Evolutionary conservation across 2,888 invertebrate genomes (phyloP).

Genomic region (Sclerodermus sp.): DNA sequence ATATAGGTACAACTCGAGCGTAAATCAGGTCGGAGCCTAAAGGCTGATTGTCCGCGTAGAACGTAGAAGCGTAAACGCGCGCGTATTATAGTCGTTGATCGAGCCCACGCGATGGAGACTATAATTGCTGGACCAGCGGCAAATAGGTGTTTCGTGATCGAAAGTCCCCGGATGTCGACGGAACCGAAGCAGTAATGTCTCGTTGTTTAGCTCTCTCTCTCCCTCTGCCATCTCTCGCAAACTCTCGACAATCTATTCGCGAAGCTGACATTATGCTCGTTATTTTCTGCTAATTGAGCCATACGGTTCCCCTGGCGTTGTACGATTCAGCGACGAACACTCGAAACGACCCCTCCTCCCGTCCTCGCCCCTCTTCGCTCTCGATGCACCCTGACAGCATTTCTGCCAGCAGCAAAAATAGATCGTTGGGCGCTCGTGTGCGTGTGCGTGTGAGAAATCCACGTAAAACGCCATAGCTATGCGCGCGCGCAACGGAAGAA

Average conservation of each 20-base stretch:
- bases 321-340: no score
- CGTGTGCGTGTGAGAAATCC: no score
- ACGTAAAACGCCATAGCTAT: no score
- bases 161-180: slow-evolving; percentile 13
- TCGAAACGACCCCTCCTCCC: no score
- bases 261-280: not conserved
- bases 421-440: no score
- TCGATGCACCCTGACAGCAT: no score
- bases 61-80: slow-evolving; percentile 15
- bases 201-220: slow-evolving; percentile 12
- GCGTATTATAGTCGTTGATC: slow-evolving; percentile 12
- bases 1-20: slow-evolving; percentile 9
- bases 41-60: slow-evolving; percentile 17
- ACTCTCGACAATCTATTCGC: slow-evolving; percentile 6
- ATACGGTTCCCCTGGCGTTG: no score
- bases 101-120: slow-evolving; percentile 15
- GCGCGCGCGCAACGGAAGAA: no score
- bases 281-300: no score
- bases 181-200: slow-evolving; percentile 2
- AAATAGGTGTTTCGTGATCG: slow-evolving; percentile 13
- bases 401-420: no score
- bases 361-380: no score
- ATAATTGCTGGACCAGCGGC: slow-evolving; percentile 15
- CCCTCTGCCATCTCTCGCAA: not conserved
- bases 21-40: slow-evolving; percentile 6